Conservation (phyloP, 2,797 vertebrate species). For the Pristis pectinata region DNA sequence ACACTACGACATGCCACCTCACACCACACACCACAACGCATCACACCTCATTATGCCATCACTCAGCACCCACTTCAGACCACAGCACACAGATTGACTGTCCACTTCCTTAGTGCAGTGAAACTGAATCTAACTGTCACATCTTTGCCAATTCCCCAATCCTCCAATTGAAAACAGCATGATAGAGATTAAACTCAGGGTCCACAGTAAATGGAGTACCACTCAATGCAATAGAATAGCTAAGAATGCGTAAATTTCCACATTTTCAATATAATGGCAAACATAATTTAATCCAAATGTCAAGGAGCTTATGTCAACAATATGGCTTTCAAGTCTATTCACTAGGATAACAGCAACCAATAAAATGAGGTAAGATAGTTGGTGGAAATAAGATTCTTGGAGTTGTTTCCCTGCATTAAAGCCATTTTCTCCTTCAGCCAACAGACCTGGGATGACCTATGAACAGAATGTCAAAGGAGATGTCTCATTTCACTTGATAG, state of each 20-base stretch:
- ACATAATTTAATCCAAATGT: background rate
- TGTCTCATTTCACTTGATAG: constrained; percentile 67
- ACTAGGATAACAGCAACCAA: background rate
- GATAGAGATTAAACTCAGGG: background rate
- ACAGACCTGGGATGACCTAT: constrained; percentile 62
- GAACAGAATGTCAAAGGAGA: constrained; percentile 66
- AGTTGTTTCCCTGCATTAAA: background rate
- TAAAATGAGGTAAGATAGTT: background rate
- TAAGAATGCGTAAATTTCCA: background rate
- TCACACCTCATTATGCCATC: too few species aligned
- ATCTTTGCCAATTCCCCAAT: background rate
- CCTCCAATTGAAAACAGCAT: background rate
- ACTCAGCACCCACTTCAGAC: too few species aligned
- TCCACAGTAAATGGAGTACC: background rate
- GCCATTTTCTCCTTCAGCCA: constrained; percentile 53
- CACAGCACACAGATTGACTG: background rate
- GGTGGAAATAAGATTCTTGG: background rate
- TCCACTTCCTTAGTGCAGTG: background rate
- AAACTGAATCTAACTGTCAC: background rate
- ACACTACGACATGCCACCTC: too few species aligned
- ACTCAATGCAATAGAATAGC: background rate
- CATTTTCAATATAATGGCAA: background rate
- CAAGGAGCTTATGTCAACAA: background rate
- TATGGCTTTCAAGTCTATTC: background rate
- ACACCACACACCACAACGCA: too few species aligned